Evolutionary conservation across 2,113 vertebrate species (phyloP).

Genomic region (Pteropus alecto): DNA sequence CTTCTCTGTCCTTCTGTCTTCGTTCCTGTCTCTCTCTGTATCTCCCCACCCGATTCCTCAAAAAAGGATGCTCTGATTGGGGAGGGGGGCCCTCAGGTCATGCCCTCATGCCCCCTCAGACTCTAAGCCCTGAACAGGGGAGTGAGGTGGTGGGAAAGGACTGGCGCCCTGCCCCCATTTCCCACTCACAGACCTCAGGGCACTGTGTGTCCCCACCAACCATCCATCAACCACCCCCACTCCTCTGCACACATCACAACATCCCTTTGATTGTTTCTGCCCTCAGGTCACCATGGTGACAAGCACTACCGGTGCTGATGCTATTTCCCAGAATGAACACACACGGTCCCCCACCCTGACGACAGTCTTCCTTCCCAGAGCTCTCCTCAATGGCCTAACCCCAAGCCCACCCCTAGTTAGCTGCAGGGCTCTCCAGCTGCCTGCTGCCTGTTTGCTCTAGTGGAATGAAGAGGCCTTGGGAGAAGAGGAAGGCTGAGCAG

Average conservation of each 20-base stretch:
- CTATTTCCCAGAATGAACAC: conserved; percentile 67
- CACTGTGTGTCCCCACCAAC: not conserved
- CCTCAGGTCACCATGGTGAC: conserved; percentile 56
- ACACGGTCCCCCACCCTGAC: not conserved
- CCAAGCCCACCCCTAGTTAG: not conserved
- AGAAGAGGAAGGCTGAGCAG: not conserved
- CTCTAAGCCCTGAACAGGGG: not conserved
- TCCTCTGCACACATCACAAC: not conserved
- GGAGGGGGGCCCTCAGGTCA: not conserved
- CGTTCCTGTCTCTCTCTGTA: not conserved
- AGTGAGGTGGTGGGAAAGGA: not conserved
- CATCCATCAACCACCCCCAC: not conserved
- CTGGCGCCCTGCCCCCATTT: not conserved
- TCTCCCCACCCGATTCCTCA: not conserved
- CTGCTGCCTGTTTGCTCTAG: not conserved
- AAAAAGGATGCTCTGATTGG: not conserved
- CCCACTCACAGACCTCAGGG: not conserved
- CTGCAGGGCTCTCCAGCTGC: not conserved
- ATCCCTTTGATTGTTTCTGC: not conserved
- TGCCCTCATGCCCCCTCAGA: not conserved
- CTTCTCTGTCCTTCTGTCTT: not conserved
- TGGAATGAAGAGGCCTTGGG: not conserved
- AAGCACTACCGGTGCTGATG: conserved; percentile 14
- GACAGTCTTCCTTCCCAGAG: not conserved
- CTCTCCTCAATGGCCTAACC: not conserved